Base-by-base conservation (phyloP, 53 echinoderm and acorn worm genomes). In the Holothuria leucospilota region DNA sequence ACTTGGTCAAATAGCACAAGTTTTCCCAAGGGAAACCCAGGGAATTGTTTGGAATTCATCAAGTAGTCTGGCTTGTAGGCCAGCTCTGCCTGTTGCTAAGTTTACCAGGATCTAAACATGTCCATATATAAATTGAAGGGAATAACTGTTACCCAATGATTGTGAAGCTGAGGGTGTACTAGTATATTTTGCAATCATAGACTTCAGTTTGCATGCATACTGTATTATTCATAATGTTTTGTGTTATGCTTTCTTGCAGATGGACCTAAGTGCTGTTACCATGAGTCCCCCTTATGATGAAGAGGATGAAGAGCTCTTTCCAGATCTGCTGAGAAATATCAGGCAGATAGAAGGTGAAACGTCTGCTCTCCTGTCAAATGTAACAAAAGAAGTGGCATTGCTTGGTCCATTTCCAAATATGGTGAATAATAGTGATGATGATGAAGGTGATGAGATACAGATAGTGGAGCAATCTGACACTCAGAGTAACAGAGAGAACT, bases 271-370 rank as follows among this genome's bases (percentile, higher is more conserved):
- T 28, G 58, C 60, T 62, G 20, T 80, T 71, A 85, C 79, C 13
- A 39, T 93, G 75, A 90, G 90, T 88, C 93, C 93, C 40, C 93
- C 93, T 6, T 93, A 88, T 66, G 85, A 90, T 80, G 84, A 87
- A 42, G 87, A 88, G 56, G 87, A 93, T 77, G 71, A 84, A 30
- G 89, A 87, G 13, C 69, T 94, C 39, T 94, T 94, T 84, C 94
- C 94, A 23, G 91, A 94, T 69, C 72, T 94, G 84, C 51, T 78
- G 53, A 84, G 66, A 85, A 85, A 81, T 72, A 78, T 85, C 21
- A 56, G 69, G 41, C 46, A 69, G 42, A 42, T 85, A 38, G 88
- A 68, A 20, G 68, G 27, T 29, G 64, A 52, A 14, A 70, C 59
- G 23, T 46, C 71, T 0, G 40, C 53, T n/a, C 21, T 41, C 13